These are phyloP conservation scores for Sandelia bainsii DNA, from an alignment of 2,797 vertebrate genomes.

Conservation along the genomic window DNA sequence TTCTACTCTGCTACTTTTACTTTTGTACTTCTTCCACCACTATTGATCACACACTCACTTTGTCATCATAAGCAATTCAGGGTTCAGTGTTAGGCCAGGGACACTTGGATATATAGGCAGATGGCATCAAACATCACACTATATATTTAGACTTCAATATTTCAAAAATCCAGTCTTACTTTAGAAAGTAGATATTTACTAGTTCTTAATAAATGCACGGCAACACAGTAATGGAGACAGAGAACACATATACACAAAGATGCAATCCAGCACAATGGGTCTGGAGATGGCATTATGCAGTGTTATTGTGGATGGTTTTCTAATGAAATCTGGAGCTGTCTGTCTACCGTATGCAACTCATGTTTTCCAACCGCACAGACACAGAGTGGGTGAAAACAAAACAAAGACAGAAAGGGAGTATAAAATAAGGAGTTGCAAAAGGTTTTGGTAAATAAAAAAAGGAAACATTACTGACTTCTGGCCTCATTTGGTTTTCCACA, in stretches of 20 bases:
- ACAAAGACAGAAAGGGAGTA: conserved; percentile 40
- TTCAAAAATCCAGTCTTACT: conserved; percentile 2
- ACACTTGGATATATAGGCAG: neutral
- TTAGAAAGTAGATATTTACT: neutral
- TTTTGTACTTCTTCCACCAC: too few relatives aligned
- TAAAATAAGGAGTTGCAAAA: conserved; percentile 25
- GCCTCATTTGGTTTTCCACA: conserved; percentile 27
- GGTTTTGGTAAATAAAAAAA: conserved; percentile 46
- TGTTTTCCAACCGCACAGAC: conserved; percentile 65
- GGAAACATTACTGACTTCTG: conserved; percentile 40
- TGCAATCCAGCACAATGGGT: conserved; percentile 41
- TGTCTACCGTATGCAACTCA: conserved; percentile 57
- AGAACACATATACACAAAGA: neutral
- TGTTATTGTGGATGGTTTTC: conserved; percentile 57
- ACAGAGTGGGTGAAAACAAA: conserved; percentile 52
- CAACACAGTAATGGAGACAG: conserved; percentile 1
- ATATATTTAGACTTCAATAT: neutral
- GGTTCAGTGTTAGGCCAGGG: conserved; percentile 9
- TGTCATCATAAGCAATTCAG: neutral
- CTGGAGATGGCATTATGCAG: conserved; percentile 39
- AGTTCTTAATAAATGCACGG: conserved; percentile 6
- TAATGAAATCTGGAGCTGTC: conserved; percentile 58
- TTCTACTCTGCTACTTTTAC: too few relatives aligned
- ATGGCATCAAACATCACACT: conserved; percentile 1
- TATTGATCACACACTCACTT: neutral